Conservation (phyloP, 2,113 vertebrate species). For the Dromas ardeola region DNA sequence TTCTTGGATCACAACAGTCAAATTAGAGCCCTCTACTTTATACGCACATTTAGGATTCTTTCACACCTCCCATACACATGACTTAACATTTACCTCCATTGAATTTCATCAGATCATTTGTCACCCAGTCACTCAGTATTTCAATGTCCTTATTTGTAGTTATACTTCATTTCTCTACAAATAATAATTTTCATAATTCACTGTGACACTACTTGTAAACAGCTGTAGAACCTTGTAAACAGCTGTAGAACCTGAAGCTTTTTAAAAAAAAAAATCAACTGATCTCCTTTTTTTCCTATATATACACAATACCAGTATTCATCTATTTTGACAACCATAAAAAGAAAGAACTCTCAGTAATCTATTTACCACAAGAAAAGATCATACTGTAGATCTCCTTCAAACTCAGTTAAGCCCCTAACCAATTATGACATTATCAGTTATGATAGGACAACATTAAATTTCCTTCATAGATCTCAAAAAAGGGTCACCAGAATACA, state of each 20-base stretch:
- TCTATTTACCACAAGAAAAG: background rate
- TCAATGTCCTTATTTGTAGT: background rate
- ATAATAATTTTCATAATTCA: background rate
- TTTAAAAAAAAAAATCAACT: background rate
- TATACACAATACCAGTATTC: background rate
- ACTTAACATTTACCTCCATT: background rate
- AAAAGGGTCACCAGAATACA: background rate
- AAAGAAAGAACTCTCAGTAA: background rate
- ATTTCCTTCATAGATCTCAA: background rate
- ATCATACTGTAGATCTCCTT: background rate
- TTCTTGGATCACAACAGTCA: background rate
- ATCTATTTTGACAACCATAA: background rate
- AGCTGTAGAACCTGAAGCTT: background rate
- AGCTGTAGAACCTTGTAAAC: background rate
- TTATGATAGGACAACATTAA: background rate
- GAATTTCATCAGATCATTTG: background rate
- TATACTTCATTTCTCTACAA: background rate
- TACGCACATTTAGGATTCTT: background rate
- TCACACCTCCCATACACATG: background rate
- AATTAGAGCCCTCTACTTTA: background rate
- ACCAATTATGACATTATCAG: background rate
- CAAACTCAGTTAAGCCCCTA: background rate
- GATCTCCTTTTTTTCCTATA: background rate
- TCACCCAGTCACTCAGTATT: background rate
- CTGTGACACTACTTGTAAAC: background rate